Base-by-base conservation (phyloP, 1,140 invertebrate genomes). In the Antheraea mylitta region DNA sequence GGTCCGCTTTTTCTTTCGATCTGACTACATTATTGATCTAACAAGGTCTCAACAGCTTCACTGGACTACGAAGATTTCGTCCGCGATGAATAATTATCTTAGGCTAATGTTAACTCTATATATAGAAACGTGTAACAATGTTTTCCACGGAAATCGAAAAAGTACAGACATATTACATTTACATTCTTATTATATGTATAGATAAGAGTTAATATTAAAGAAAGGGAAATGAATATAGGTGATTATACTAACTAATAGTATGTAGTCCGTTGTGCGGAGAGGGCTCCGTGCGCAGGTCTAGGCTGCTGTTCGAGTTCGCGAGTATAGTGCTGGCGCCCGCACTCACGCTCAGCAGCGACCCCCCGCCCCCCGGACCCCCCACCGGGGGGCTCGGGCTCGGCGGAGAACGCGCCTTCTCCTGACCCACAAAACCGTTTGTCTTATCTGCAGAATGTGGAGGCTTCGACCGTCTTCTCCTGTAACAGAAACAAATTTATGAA, bases 271-370 rank as follows among this genome's bases (percentile, higher is more conserved):
- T 68, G 11, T 58, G 62, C 58, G 66, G 65, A 7, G 68, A 62
- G 42, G n/a, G 19, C 36, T 79, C 76, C 19, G 70, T 64, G 30
- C 79, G 68, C 72, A 89, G 68, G 69, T 92, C 87, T 6, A 92
- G 79, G 69, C 90, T 92, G 80, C 77, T 82, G 76, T 74, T 87
- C 67, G 91, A 92, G 69, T 90, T 84, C 22, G 89, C 92, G 36
- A 93, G 82, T 70, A 93, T 93, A 58, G 91, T 93, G 78, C 89
- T 91, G 70, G 91, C 91, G 45, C 92, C 93, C 0, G 93, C 87
- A 5, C 90, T 92, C 67, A 94, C 90, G 76, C 92, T 93, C 78
- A 92, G 91, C 72, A 93, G 83, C 16, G 92, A 92, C 22, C 22
- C 22, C 22, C 22, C 22, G 22, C 22, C 22, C 22, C 22, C 22